Percentiles rank a stretch among this genome's conserved stretches.
phyloP scores from a whole-genome alignment of 2,113 vertebrate species.

The Tychaedon coryphoeus region DNA sequence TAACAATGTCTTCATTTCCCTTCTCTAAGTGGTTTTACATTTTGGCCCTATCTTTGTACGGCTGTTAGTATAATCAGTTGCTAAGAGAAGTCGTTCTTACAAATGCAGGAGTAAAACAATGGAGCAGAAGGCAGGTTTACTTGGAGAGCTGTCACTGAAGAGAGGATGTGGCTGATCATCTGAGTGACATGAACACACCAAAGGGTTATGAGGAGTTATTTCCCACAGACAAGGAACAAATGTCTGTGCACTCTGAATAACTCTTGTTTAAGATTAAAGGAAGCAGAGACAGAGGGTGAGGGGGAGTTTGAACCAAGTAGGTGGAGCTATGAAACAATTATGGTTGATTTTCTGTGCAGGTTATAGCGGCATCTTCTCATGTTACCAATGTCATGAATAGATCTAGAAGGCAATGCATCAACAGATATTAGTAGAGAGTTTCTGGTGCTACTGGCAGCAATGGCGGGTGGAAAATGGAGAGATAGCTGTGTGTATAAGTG shows the following conservation, averaged over 20 bases:
- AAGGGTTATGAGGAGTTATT: background rate
- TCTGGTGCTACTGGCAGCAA: background rate
- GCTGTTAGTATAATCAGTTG: constrained; percentile 63
- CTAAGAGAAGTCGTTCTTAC: constrained; percentile 45
- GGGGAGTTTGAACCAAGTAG: background rate
- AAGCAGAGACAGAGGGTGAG: background rate
- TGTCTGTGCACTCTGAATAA: background rate
- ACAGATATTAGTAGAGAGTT: background rate
- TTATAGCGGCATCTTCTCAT: background rate
- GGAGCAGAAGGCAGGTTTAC: background rate
- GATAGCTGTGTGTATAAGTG: background rate
- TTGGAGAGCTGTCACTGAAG: constrained; percentile 16
- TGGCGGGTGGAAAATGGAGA: background rate
- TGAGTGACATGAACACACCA: background rate
- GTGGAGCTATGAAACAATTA: background rate
- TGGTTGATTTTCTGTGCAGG: background rate
- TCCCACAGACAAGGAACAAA: constrained; percentile 9
- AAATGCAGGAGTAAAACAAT: constrained; percentile 23
- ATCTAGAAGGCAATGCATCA: background rate
- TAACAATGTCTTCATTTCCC: constrained; percentile 44
- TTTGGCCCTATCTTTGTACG: constrained; percentile 17
- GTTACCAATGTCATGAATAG: background rate
- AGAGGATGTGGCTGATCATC: background rate
- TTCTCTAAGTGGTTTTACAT: constrained; percentile 49
- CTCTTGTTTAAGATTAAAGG: background rate